Evolutionary conservation across 2,888 invertebrate genomes (phyloP), one percentile per base, ranked within the genome.

Genomic region (Lasius platythorax): DNA sequence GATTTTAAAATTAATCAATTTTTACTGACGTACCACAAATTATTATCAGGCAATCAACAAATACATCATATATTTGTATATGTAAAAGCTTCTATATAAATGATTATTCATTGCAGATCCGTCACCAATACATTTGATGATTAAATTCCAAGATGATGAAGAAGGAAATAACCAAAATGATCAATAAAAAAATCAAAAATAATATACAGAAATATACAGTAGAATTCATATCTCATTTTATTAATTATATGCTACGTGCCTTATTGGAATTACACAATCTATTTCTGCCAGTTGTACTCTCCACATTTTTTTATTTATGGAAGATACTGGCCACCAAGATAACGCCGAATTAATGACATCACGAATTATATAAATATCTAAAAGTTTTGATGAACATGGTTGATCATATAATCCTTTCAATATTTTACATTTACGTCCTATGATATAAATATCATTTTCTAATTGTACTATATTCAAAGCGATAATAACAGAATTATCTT

Each of bases 381-480:
- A 53, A 53, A 53, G n/a, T 53, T 53, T 53, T 53, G 8, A 53
- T 53, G 53, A n/a, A 53, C n/a, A n/a, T 6, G 53, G 53, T 53
- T 53, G 53, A 53, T 53, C n/a, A 53, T 53, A 53, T 53, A 53
- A 53, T 53, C 2, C 53, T n/a, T n/a, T 53, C 53, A 53, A 53
- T 8, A 53, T 53, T 5, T 53, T 53, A n/a, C 53, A 53, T n/a
- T 53, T 53, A 53, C n/a, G 53, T 53, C 53, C 53, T 53, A 53
- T 53, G n/a, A 53, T 53, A n/a, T 53, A 53, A 53, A 53, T 53
- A 53, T 53, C 53, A 53, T 53, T 53, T n/a, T 53, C 8, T 53
- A 53, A 53, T 53, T 53, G n/a, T 53, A 53, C n/a, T 53, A 53
- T 8, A 53, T 53, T 53, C 8, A 53, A n/a, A 53, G n/a, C 53